Evolutionary conservation across 2,888 invertebrate genomes (phyloP).

Genomic region (Endomychus coccineus): DNA sequence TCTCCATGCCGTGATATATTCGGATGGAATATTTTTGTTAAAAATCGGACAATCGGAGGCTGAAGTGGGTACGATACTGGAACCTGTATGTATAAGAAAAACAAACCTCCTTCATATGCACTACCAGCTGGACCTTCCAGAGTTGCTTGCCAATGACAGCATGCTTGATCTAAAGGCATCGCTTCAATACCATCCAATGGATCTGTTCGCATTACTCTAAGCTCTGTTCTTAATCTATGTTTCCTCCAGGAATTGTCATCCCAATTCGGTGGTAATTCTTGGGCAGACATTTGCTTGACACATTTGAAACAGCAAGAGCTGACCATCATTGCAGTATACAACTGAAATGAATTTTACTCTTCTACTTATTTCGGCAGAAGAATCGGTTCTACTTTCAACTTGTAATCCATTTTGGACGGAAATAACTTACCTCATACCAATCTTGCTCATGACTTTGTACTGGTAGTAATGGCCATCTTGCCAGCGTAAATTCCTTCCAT

Average conservation of each 20-base stretch:
- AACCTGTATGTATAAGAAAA: conserved; percentile 84
- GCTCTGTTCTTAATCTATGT: conserved; percentile 70
- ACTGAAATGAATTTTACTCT: conserved; percentile 42
- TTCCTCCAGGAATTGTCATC: conserved; percentile 73
- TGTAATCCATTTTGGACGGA: conserved; percentile 1
- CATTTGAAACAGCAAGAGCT: conserved; percentile 84
- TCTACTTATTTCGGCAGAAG: not conserved
- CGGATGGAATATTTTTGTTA: conserved; percentile 89
- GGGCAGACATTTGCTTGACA: conserved; percentile 75
- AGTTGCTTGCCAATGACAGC: conserved; percentile 90
- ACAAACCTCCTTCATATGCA: conserved; percentile 90
- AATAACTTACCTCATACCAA: conserved; percentile 63
- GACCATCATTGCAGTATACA: conserved; percentile 60
- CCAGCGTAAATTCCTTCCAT: conserved; percentile 71
- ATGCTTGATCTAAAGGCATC: conserved; percentile 68
- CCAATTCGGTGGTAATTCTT: conserved; percentile 58
- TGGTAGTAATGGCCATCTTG: conserved; percentile 80
- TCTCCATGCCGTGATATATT: conserved; percentile 93
- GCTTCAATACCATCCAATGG: conserved; percentile 84
- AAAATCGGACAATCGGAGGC: conserved; percentile 85
- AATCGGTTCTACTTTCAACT: not conserved
- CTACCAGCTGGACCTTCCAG: conserved; percentile 87
- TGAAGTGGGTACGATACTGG: conserved; percentile 84
- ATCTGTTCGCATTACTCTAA: conserved; percentile 61
- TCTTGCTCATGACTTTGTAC: conserved; percentile 51